Base-by-base conservation (phyloP, 2,797 vertebrate species). In the Okamejei kenojei region DNA sequence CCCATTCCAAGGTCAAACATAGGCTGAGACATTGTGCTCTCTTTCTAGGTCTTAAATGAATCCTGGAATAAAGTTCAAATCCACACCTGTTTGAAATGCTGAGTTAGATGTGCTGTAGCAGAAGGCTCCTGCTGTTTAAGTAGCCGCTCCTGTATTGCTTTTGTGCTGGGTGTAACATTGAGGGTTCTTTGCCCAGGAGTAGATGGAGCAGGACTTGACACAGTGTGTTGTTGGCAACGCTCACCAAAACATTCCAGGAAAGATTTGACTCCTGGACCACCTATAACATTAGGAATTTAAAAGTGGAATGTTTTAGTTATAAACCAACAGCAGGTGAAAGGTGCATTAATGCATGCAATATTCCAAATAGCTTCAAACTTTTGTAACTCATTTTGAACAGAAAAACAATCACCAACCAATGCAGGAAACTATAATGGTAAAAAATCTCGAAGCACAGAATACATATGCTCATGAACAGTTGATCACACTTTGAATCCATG, bases 231-330 rank as follows among this genome's bases (percentile, higher is more conserved):
- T 93, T 98, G 97, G 94, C 97, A 98, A 94, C 95, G 95, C 94
- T 99, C 98, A 90, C 97, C 98, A 96, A 99, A 99, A 86, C 97
- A 97, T 94, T 98, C 98, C 96, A 98, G 95, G 94, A 99, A 99
- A 94, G 98, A 97, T 94, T 99, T 99, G 21, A 98, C 97, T 94
- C 96, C 98, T 94, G 93, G 78, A 93, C 95, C 95, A 94, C 96
- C 96, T 96, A 93, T 0, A 95, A 94, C 1, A 92, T 76, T 92
- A 26, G 38, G 2, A 10, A 21, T 73, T 91, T 73, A 65, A 35
- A 86, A n/a, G 58, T 1, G 6, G 17, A 11, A 86, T 2, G 10
- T 26, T 13, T 93, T 95, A 94, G 1, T 95, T 26, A 93, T 19
- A 94, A 35, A n/a, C 93, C 32, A 93, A 82, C 93, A 82, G 93